Evolutionary conservation across 2,888 invertebrate species (phyloP), one percentile per base, ranked within the genome.

Genomic region (Cantharis nigra): DNA sequence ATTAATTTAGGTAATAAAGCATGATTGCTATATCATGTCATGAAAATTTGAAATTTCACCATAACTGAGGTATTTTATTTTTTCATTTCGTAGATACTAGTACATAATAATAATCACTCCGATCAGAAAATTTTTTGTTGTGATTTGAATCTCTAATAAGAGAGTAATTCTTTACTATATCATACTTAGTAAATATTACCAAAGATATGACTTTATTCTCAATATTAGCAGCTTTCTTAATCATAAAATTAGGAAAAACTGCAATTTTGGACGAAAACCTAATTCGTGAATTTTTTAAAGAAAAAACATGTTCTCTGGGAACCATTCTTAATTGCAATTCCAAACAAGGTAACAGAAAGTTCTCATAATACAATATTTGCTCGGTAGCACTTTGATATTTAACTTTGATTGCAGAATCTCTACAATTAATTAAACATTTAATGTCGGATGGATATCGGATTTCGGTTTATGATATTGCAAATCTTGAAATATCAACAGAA

Each of bases 291-390:
- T 74, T 70, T 28, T 64, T 74, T 64, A 30, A 18, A 33, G 63
- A 16, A n/a, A 74, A 74, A 49, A 33, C 18, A 23, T 74, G 74
- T 20, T 20, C 4, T 3, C 3, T 74, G 33, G 74, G 74, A 20
- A 64, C 33, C 3, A 70, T 74, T 69, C 70, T 75, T 26, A 75
- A 49, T 9, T 75, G 75, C 20, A n/a, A 64, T 23, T 3, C 71
- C 11, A 71, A 67, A 49, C 33, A 73, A 62, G 73, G 70, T 70
- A 70, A 63, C 14, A 9, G 7, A 49, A 18, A 63, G n/a, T n/a
- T 65, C 23, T 9, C 0, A 1, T 30, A 11, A 3, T 30, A 30
- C 10, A 4, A 13, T 0, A n/a, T 1, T 33, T 13, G 14, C 64
- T 5, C n/a, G 23, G 5, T n/a, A 16, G 3, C 7, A 63, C 5